Conservation (phyloP, 2,797 vertebrate genomes). For the Cirrhinus mrigala region DNA sequence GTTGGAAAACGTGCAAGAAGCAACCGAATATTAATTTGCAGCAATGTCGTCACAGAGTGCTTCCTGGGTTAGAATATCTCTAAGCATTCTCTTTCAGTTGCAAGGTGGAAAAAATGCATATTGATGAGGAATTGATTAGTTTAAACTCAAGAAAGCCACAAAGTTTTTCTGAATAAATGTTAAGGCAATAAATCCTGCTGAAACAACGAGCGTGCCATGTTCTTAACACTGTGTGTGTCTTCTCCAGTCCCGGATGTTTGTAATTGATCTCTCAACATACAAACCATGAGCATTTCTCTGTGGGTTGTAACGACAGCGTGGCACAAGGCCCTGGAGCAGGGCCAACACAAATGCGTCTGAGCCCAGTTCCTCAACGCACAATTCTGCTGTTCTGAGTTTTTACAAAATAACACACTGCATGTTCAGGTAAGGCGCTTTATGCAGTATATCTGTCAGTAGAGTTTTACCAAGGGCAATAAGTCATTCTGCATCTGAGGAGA, state of each 20-base stretch:
- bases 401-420: background rate
- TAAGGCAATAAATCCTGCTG: background rate
- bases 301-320: background rate
- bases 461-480: conserved; percentile 8
- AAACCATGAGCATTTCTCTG: background rate
- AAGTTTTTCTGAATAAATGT: background rate
- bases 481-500: background rate
- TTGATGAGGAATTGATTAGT: background rate
- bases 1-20: background rate
- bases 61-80: background rate
- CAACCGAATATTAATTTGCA: background rate
- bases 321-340: conserved; percentile 9
- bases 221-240: background rate
- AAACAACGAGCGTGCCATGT: background rate
- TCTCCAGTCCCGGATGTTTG: background rate
- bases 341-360: background rate
- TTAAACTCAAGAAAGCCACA: background rate
- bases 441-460: background rate
- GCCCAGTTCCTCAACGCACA: background rate
- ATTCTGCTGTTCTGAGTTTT: background rate
- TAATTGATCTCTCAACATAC: background rate
- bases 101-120: background rate
- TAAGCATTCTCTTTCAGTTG: background rate
- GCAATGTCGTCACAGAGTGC: background rate
- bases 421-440: conserved; percentile 2